Conservation (phyloP, 2,888 invertebrate genomes). For the Orthosia gothica region DNA sequence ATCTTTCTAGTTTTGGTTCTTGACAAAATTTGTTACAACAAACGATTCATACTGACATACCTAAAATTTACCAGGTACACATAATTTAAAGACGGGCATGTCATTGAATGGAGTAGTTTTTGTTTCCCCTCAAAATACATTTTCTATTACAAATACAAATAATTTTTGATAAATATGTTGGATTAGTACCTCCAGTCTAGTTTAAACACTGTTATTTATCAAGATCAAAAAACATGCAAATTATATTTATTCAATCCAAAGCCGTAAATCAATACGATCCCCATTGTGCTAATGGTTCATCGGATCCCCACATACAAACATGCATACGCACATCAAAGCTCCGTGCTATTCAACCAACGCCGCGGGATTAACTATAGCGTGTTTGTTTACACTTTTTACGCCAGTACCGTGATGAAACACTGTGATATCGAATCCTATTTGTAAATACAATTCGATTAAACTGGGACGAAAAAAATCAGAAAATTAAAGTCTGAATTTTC, state of each 20-base stretch:
- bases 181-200: not conserved
- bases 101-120: too few relatives aligned
- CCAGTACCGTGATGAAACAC: slow-evolving; percentile 38
- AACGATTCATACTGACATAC: too few relatives aligned
- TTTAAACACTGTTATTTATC: not conserved
- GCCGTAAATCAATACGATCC: slow-evolving; percentile 34
- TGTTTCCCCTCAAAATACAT: too few relatives aligned
- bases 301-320: not conserved
- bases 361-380: slow-evolving; percentile 39
- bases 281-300: slow-evolving; percentile 27
- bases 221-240: not conserved
- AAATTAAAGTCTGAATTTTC: not conserved
- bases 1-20: too few relatives aligned
- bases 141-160: too few relatives aligned
- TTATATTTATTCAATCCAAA: slow-evolving; percentile 1
- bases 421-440: slow-evolving; percentile 19
- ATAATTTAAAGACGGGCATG: too few relatives aligned
- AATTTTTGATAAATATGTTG: too few relatives aligned
- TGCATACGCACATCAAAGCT: slow-evolving; percentile 12
- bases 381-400: slow-evolving; percentile 45
- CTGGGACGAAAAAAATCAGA: not conserved
- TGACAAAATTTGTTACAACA: too few relatives aligned
- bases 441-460: not conserved
- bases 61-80: too few relatives aligned
- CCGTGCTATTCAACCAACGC: slow-evolving; percentile 34